Evolutionary conservation across 2,113 vertebrate genomes (phyloP).

Genomic region (Nerophis ophidion): DNA sequence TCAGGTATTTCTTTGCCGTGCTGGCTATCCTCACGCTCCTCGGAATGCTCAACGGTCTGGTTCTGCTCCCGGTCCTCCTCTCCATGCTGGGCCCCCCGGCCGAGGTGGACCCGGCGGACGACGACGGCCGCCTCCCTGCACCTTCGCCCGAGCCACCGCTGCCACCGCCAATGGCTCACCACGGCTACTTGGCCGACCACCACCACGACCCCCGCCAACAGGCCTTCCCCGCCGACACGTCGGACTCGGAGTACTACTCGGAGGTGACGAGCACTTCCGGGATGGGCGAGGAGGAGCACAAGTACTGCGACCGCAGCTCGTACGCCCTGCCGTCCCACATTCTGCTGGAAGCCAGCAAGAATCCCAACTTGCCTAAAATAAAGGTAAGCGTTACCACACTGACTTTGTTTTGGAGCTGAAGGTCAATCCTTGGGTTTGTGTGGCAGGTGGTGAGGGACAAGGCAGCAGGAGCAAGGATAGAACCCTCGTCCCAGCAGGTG

Average conservation of each 20-base stretch:
- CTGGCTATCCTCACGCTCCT: slow-evolving; percentile 87
- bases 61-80: slow-evolving; percentile 90
- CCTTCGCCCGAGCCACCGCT: slow-evolving; percentile 60
- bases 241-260: slow-evolving; percentile 75
- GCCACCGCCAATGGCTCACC: slow-evolving; percentile 71
- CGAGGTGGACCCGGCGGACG: slow-evolving; percentile 75
- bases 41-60: slow-evolving; percentile 91
- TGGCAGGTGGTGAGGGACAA: slow-evolving; percentile 78
- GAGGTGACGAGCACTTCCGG: slow-evolving; percentile 78
- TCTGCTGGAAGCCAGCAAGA: slow-evolving; percentile 80
- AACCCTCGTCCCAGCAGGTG: slow-evolving; percentile 46
- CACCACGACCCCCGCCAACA: slow-evolving; percentile 59
- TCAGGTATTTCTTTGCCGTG: slow-evolving; percentile 94
- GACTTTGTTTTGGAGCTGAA: background rate
- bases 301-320: slow-evolving; percentile 62
- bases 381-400: slow-evolving; percentile 60
- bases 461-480: slow-evolving; percentile 43
- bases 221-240: slow-evolving; percentile 74
- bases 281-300: slow-evolving; percentile 66
- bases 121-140: slow-evolving; percentile 57
- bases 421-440: slow-evolving; percentile 7
- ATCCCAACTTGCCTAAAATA: slow-evolving; percentile 78
- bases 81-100: slow-evolving; percentile 90
- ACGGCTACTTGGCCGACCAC: slow-evolving; percentile 72
- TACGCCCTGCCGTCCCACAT: slow-evolving; percentile 73